Evolutionary conservation across 2,888 invertebrate genomes (phyloP).

Genomic region (Eupithecia subumbrata): DNA sequence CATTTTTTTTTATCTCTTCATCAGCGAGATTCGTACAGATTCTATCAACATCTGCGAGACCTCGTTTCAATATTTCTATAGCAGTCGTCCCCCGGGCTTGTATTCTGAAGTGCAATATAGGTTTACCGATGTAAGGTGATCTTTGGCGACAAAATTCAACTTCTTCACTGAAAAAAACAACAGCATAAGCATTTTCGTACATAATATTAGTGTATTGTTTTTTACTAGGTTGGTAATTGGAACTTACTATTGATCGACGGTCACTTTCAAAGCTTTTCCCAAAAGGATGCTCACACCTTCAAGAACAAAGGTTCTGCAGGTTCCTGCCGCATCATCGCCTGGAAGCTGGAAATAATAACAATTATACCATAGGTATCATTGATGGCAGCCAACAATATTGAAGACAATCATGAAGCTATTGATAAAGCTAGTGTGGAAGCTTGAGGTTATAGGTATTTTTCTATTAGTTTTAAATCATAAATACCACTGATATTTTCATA

Average conservation of each 20-base stretch:
- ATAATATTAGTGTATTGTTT: background rate
- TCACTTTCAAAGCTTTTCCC: too few relatives aligned
- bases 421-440: background rate
- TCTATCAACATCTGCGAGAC: slow-evolving; percentile 90
- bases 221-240: background rate
- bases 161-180: slow-evolving; percentile 86
- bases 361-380: background rate
- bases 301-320: too few relatives aligned
- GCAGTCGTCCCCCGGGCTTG: slow-evolving; percentile 90
- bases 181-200: background rate
- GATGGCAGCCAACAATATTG: background rate
- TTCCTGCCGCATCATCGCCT: too few relatives aligned
- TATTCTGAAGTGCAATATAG: slow-evolving; percentile 95
- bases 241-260: slow-evolving; percentile 95
- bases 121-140: slow-evolving; percentile 96
- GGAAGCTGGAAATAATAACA: slow-evolving; percentile 82
- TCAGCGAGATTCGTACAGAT: slow-evolving; percentile 91
- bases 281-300: too few relatives aligned
- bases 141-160: too few relatives aligned
- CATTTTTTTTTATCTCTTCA: slow-evolving; percentile 82
- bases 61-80: slow-evolving; percentile 90
- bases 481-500: background rate
- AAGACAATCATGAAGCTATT: too few relatives aligned
- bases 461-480: background rate
- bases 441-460: background rate